Evolutionary conservation across 2,113 vertebrate species (phyloP), one percentile per base, ranked within the genome.

Genomic region (Mirza zaza): DNA sequence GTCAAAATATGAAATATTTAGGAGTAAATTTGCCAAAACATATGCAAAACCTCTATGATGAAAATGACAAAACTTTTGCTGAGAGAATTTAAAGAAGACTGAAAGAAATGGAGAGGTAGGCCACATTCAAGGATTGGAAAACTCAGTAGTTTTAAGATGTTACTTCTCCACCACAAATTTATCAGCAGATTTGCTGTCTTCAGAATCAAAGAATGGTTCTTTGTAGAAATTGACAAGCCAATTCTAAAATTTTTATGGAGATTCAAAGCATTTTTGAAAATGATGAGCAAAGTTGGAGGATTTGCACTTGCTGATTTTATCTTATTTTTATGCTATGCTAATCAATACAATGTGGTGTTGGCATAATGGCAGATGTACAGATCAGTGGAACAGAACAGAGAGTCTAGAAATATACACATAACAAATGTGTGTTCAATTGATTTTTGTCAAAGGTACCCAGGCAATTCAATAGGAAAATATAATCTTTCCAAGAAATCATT

Each of bases 271-370:
- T 59, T 45, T 91, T 57, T 92, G 1, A 27, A 75, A 73, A 90
- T 55, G 25, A 14, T 63, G 8, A 71, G 50, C 17, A 91, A 57
- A 79, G n/a, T 32, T 90, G 9, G 48, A 91, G 29, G 7, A 20
- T 42, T 70, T 65, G 29, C 1, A 48, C 59, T 89, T 63, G 14
- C 21, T 77, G 11, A 76, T 50, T 88, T 45, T 81, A n/a, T 18
- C 79, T 93, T 93, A 85, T 57, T 94, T 90, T 95, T 14, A 80
- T 75, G 32, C 20, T 84, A 36, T 88, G 50, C 34, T 83, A 61
- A 45, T 25, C 25, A 83, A 3, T 88, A 84, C 5, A 87, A 20
- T 71, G 42, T 68, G 52, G 3, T 25, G 4, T 68, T 71, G 76
- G 23, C 39, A 57, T 71, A 50, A 34, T 73, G 70, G 11, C 48